These are phyloP conservation scores for Copidosoma aretas DNA, from an alignment of 2,888 invertebrate genomes.

Conservation along the genomic window DNA sequence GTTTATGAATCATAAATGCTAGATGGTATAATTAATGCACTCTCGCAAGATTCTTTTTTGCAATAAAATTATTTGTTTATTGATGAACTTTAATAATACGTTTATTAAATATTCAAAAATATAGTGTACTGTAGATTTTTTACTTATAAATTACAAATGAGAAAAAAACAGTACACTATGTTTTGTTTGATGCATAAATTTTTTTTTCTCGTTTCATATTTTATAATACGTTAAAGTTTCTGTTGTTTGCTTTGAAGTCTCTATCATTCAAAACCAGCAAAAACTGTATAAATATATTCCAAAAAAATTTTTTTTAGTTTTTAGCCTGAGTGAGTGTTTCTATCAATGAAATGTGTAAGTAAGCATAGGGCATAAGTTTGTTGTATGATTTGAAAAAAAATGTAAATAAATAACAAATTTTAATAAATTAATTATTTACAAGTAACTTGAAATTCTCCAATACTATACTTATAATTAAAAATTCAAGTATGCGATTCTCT, in stretches of 20 bases:
- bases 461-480: neutral
- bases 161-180: constrained; percentile 10
- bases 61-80: constrained; percentile 55
- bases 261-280: constrained; percentile 15
- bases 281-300: constrained; percentile 1
- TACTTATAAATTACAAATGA: constrained; percentile 10
- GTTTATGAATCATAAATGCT: constrained; percentile 40
- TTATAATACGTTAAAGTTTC: constrained; percentile 17
- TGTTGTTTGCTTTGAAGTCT: constrained; percentile 15
- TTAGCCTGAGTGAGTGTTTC: constrained; percentile 31
- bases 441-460: too few relatives aligned
- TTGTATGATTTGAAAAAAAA: constrained; percentile 29
- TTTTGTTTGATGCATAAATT: constrained; percentile 13
- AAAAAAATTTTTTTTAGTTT: constrained; percentile 18
- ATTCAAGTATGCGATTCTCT: neutral
- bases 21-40: constrained; percentile 28
- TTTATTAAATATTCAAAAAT: constrained; percentile 22
- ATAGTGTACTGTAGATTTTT: constrained; percentile 6
- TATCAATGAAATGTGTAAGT: constrained; percentile 32
- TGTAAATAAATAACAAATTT: constrained; percentile 37
- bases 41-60: constrained; percentile 43
- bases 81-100: constrained; percentile 40
- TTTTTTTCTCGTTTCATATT: constrained; percentile 9
- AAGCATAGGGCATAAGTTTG: constrained; percentile 30
- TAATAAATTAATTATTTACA: constrained; percentile 41